phyloP scores from a whole-genome alignment of 1,140 invertebrate species.

The Drosophila hydei region DNA sequence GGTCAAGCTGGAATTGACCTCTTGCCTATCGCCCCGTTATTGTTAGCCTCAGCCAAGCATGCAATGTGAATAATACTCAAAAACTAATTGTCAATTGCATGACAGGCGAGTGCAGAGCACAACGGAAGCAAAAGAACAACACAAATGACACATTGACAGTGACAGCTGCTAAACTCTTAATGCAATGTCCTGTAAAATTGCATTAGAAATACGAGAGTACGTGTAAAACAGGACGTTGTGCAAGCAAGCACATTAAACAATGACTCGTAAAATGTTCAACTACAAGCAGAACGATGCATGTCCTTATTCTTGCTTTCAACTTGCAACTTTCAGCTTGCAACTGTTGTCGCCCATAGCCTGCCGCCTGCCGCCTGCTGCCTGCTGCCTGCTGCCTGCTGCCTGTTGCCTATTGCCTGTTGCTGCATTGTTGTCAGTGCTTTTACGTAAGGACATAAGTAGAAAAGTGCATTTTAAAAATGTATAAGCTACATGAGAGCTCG shows the following conservation, averaged over 20 bases:
- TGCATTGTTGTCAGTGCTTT: conserved; percentile 66
- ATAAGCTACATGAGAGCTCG: conserved; percentile 66
- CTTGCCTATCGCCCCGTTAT: conserved; percentile 15
- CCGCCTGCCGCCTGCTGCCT: too few species aligned
- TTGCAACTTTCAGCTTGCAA: conserved; percentile 22
- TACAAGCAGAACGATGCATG: conserved; percentile 29
- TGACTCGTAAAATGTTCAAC: conserved; percentile 69
- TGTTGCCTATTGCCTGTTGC: conserved; percentile 17
- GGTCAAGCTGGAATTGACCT: conserved; percentile 34
- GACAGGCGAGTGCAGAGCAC: conserved; percentile 10
- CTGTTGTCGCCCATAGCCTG: too few species aligned
- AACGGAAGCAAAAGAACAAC: conserved; percentile 16
- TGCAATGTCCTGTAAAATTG: conserved; percentile 56
- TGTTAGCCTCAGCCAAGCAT: conserved; percentile 16
- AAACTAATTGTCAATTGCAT: conserved; percentile 63
- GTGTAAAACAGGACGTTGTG: conserved; percentile 28
- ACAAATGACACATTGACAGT: conserved; percentile 53
- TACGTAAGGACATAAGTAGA: conserved; percentile 64
- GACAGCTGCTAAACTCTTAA: conserved; percentile 42
- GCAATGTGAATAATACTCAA: conserved; percentile 25
- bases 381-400: conserved; percentile 21
- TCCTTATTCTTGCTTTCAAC: conserved; percentile 44
- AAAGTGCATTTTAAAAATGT: conserved; percentile 81
- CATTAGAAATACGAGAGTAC: conserved; percentile 64
- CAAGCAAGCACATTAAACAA: conserved; percentile 69